Evolutionary conservation across 2,797 vertebrate species (phyloP).

Genomic region (Silurus lanzhouensis): DNA sequence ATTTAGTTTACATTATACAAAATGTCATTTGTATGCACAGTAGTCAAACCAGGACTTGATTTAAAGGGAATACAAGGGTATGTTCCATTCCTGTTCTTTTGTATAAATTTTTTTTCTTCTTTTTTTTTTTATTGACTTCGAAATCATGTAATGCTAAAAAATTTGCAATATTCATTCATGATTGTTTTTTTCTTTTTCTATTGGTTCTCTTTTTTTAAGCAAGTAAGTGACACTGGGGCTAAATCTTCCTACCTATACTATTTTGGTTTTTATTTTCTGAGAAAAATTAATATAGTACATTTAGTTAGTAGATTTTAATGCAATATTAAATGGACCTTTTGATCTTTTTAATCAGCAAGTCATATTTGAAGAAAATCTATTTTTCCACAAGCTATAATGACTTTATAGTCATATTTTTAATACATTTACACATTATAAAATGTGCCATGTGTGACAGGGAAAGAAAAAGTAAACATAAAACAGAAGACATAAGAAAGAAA

Average conservation of each 20-base stretch:
- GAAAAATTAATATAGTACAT: neutral
- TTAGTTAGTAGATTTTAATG: neutral
- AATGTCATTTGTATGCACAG: constrained; percentile 1
- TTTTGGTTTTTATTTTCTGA: neutral
- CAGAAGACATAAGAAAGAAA: neutral
- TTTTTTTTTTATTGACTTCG: too few relatives aligned
- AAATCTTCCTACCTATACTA: neutral
- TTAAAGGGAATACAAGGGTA: neutral
- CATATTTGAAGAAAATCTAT: neutral
- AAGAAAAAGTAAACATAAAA: neutral
- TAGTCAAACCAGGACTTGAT: neutral
- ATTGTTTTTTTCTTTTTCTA: neutral
- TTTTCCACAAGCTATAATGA: neutral
- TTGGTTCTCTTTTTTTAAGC: neutral
- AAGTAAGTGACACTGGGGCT: neutral
- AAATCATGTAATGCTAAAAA: neutral
- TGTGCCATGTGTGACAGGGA: neutral
- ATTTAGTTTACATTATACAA: constrained; percentile 18
- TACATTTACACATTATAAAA: neutral
- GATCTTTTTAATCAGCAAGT: neutral
- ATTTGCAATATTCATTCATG: neutral
- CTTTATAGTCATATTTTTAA: neutral
- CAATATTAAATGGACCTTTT: neutral
- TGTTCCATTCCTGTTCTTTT: neutral
- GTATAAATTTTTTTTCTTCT: neutral